phyloP scores from a whole-genome alignment of 2,113 vertebrate genomes.

The Vidua chalybeata region DNA sequence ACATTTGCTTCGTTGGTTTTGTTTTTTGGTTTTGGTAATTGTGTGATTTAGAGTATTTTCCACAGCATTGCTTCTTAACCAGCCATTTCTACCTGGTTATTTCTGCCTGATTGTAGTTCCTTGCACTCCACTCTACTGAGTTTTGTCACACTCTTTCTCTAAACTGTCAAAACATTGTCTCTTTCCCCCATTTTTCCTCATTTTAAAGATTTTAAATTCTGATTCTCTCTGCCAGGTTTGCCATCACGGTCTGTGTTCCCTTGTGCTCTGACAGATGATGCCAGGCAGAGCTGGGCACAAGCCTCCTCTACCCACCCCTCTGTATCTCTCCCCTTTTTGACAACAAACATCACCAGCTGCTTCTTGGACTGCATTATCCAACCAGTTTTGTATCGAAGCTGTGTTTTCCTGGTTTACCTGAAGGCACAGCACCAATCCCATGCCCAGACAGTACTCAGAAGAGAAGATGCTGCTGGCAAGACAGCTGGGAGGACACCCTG shows the following conservation, averaged over 20 bases:
- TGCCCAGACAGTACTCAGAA: not conserved
- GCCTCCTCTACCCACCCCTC: not conserved
- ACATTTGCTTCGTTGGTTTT: not conserved
- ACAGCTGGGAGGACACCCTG: not conserved
- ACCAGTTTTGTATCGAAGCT: not conserved
- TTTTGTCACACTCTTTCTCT: not conserved
- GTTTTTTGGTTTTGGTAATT: not conserved
- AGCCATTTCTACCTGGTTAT: not conserved
- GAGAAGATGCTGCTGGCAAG: not conserved
- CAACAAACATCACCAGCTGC: not conserved
- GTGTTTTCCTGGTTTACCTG: not conserved
- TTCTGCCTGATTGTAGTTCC: not conserved
- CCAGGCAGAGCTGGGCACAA: not conserved
- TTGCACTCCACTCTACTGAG: not conserved
- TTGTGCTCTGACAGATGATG: not conserved
- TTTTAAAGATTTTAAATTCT: not conserved
- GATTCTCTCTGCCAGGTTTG: not conserved
- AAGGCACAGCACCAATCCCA: not conserved
- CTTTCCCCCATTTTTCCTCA: fast-evolving
- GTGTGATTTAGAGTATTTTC: not conserved
- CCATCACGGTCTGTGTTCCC: not conserved
- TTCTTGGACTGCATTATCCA: not conserved
- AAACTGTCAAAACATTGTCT: not conserved
- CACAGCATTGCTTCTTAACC: not conserved
- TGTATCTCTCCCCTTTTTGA: not conserved